Evolutionary conservation across 2,113 vertebrate species (phyloP).

Genomic region (Oreamnos americanus): DNA sequence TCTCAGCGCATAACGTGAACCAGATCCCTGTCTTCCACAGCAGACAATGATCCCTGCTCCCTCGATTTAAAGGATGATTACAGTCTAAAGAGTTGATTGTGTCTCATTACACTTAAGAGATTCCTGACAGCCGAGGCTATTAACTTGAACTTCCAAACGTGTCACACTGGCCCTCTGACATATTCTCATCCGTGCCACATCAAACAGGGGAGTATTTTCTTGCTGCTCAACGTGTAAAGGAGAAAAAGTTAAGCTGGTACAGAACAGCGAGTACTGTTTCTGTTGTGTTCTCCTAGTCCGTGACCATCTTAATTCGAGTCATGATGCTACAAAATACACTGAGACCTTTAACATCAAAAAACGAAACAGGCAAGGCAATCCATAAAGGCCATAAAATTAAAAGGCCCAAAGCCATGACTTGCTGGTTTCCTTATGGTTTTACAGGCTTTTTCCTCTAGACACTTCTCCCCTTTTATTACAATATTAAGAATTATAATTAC

Average conservation of each 20-base stretch:
- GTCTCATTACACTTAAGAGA: conserved; percentile 13
- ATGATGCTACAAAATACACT: not conserved
- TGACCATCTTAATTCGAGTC: not conserved
- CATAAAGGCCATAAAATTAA: not conserved
- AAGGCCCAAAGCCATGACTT: not conserved
- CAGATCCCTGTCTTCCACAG: not conserved
- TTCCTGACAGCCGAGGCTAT: conserved; percentile 16
- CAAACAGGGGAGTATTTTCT: not conserved
- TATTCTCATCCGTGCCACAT: not conserved
- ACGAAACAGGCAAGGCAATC: not conserved
- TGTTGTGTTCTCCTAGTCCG: not conserved
- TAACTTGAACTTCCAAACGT: conserved; percentile 52
- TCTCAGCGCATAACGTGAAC: not conserved
- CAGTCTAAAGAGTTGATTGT: conserved; percentile 19
- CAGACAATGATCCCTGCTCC: not conserved
- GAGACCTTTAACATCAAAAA: not conserved
- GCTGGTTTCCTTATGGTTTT: not conserved
- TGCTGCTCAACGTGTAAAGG: not conserved
- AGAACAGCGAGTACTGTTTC: fast-evolving
- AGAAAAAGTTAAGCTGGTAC: not conserved
- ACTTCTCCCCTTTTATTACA: not conserved
- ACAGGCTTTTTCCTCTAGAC: not conserved
- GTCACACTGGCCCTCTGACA: conserved; percentile 8
- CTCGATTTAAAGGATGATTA: conserved; percentile 45
- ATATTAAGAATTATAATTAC: not conserved